Base-by-base conservation (phyloP, 2,888 invertebrate genomes). In the Idaea aversata region DNA sequence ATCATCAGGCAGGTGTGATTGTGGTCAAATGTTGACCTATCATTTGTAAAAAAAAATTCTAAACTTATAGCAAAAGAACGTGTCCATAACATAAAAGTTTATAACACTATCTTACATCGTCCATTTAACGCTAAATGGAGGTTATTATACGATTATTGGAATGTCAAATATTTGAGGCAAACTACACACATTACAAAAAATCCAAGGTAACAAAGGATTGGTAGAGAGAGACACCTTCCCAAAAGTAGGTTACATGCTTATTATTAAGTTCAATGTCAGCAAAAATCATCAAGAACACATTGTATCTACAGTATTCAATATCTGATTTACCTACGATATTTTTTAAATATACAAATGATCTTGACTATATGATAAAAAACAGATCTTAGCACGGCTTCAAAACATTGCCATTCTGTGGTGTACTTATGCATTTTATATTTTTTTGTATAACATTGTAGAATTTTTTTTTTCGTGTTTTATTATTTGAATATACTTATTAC, bases 211-310 rank as follows among this genome's bases (percentile, higher is more conserved):
- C 47, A 47, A 47, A 47, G 47, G 47, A 47, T 7, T 47, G 10
- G 13, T 47, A 47, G 47, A 10, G 6, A 6, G 7, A 47, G 13
- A 47, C 36, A 36, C 5, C 6, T 36, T 25, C 25, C 25, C 25
- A 25, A 25, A 25, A 25, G 25, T 25, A 25, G 25, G 25, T 25
- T 25, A 25, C 3, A 25, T 25, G 25, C 74, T 67, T 66, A 65
- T 62, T 70, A 76, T 76, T 77, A 65, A 66, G 77, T 78, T 79
- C 78, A 82, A 71, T 77, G 75, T 67, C 75, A 69, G 66, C 66
- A 67, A 62, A 16, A 62, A 16, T 15, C 62, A 63, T 63, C 36
- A 63, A 34, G 15, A 36, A 4, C n/a, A 58, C 15, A 6, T 58
- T 58, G 58, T 6, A 6, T 15, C 25, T 25, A 25, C 25, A 25